Conservation (phyloP, 2,888 invertebrate species). For the Leucozona laternaria region DNA sequence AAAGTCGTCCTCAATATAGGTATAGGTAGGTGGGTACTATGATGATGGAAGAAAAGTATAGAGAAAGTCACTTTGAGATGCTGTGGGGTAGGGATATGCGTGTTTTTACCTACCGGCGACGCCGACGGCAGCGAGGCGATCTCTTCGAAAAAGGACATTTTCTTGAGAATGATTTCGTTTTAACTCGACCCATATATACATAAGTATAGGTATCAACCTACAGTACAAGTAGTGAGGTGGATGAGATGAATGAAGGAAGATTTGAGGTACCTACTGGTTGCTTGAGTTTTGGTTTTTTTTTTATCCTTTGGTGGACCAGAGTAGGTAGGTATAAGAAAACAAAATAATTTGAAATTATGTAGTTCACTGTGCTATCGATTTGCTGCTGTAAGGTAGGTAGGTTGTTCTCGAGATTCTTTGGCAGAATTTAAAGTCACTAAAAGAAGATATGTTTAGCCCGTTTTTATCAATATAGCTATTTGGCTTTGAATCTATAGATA, state of each 20-base stretch:
- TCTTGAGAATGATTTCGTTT: conserved; percentile 54
- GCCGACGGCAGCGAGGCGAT: conserved; percentile 14
- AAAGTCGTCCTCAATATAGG: conserved; percentile 51
- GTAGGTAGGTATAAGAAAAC: conserved; percentile 20
- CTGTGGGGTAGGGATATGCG: conserved; percentile 29
- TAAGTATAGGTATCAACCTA: neutral
- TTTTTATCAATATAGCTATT: too few relatives aligned
- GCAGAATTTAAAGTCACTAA: neutral
- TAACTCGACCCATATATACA: conserved; percentile 9
- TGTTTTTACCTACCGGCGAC: neutral
- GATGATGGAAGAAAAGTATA: conserved; percentile 46
- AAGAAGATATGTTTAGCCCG: too few relatives aligned
- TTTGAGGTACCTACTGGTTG: conserved; percentile 5
- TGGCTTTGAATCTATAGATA: too few relatives aligned
- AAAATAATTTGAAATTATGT: conserved; percentile 58
- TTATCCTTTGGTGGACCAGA: conserved; percentile 12
- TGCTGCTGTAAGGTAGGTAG: neutral
- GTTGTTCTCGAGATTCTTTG: neutral
- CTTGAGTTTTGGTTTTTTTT: neutral
- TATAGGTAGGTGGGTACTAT: neutral
- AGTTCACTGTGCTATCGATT: conserved; percentile 75
- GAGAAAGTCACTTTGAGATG: conserved; percentile 10
- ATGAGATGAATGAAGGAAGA: neutral
- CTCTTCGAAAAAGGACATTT: conserved; percentile 60
- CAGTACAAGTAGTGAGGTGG: neutral